A percentile compares a stretch with the other conserved stretches of the same genome.
These are phyloP conservation scores for Lacerta agilis DNA, from an alignment of 2,797 vertebrate species.

Conservation along the genomic window DNA sequence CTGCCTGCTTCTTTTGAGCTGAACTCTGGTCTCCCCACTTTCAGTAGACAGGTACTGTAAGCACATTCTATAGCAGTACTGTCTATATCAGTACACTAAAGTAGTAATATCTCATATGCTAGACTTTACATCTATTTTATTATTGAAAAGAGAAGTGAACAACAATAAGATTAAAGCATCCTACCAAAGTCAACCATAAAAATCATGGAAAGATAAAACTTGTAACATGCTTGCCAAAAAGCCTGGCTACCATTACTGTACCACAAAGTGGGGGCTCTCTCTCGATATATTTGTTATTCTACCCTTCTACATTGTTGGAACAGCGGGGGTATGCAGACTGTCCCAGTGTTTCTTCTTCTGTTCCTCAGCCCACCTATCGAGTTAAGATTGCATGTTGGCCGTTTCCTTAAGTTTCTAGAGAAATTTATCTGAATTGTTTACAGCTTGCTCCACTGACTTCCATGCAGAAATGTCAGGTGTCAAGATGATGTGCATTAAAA, in stretches of 20 bases:
- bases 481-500: neutral
- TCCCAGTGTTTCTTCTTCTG: neutral
- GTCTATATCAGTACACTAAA: neutral
- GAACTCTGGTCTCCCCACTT: too few relatives aligned
- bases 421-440: neutral
- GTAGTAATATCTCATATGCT: neutral
- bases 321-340: neutral
- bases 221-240: neutral
- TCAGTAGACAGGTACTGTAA: too few relatives aligned
- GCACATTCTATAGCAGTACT: too few relatives aligned
- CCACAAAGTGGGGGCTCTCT: neutral
- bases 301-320: neutral
- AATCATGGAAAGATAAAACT: neutral
- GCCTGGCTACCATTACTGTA: neutral
- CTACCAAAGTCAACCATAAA: neutral
- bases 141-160: neutral
- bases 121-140: neutral
- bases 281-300: neutral
- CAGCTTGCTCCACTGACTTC: neutral
- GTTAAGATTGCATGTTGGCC: neutral
- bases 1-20: too few relatives aligned
- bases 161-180: neutral
- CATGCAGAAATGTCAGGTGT: conserved; percentile 2
- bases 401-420: neutral
- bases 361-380: neutral